These are phyloP conservation scores for Orthosia gothica DNA, from an alignment of 2,888 invertebrate genomes.

Conservation along the genomic window DNA sequence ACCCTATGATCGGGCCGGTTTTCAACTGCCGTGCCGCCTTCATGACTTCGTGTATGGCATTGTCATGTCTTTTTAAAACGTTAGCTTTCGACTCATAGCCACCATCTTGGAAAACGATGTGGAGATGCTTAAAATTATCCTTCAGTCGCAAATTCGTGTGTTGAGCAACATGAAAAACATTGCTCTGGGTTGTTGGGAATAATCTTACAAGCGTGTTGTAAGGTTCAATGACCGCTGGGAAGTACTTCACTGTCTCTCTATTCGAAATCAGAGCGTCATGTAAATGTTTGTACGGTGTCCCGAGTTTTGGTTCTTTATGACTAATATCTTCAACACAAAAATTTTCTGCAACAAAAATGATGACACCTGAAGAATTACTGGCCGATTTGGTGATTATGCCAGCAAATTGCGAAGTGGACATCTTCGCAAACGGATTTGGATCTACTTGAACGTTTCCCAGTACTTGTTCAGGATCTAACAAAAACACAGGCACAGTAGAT, in stretches of 20 bases:
- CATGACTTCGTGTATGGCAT: conserved; percentile 76
- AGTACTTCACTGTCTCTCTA: conserved; percentile 76
- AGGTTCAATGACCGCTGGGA: conserved; percentile 78
- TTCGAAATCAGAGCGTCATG: conserved; percentile 67
- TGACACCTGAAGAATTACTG: conserved; percentile 69
- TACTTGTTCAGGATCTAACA: conserved; percentile 74
- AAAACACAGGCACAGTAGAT: conserved; percentile 76
- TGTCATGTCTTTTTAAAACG: conserved; percentile 78
- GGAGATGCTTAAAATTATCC: conserved; percentile 75
- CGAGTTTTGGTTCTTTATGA: conserved; percentile 70
- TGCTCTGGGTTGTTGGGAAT: conserved; percentile 68
- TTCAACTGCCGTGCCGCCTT: conserved; percentile 66
- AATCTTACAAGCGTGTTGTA: conserved; percentile 69
- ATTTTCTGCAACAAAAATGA: conserved; percentile 81
- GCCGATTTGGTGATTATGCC: conserved; percentile 72
- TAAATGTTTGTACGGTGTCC: conserved; percentile 76
- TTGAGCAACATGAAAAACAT: conserved; percentile 71
- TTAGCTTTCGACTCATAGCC: conserved; percentile 69
- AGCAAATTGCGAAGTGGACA: conserved; percentile 68
- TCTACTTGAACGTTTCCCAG: conserved; percentile 64
- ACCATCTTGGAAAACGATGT: conserved; percentile 78
- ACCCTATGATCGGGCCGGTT: conserved; percentile 75
- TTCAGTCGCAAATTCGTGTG: conserved; percentile 68
- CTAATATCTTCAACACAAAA: conserved; percentile 81
- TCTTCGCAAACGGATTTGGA: conserved; percentile 77